Evolutionary conservation across 1,140 invertebrate genomes (phyloP).

Genomic region (Caerostris extrusa): DNA sequence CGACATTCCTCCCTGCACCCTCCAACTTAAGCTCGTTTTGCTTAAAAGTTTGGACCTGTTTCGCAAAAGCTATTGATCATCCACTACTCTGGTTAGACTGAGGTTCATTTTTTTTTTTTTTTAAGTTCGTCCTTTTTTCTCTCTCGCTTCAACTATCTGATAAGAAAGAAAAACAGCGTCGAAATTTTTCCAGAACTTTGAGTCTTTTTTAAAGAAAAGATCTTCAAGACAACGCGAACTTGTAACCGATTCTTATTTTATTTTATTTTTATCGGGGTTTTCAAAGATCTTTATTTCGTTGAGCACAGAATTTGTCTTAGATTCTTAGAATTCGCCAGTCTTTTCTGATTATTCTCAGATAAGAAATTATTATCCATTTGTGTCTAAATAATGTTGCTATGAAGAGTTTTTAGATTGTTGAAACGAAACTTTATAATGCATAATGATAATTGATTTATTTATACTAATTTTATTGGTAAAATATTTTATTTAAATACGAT

Average conservation of each 20-base stretch:
- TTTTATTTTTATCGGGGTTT: not conserved
- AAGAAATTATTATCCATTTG: no score
- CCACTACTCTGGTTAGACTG: not conserved
- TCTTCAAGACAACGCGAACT: not conserved
- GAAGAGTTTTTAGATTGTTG: no score
- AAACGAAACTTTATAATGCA: no score
- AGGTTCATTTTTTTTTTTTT: constrained; percentile 16
- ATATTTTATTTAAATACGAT: no score
- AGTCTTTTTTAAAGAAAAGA: constrained; percentile 5
- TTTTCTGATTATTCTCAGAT: no score
- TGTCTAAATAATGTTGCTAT: no score
- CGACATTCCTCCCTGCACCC: constrained; percentile 21
- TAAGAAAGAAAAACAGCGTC: constrained; percentile 16
- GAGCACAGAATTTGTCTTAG: not conserved
- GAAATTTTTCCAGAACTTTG: constrained; percentile 28
- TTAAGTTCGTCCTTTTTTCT: not conserved
- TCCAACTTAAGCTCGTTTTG: constrained; percentile 42
- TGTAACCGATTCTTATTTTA: not conserved
- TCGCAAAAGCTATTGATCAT: constrained; percentile 35
- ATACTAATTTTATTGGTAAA: no score
- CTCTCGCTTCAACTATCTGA: constrained; percentile 41
- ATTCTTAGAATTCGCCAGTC: not conserved
- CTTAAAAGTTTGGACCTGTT: constrained; percentile 53
- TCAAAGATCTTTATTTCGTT: not conserved
- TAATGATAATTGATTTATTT: no score